Evolutionary conservation across 2,888 invertebrate genomes (phyloP).

Genomic region (Pheosia tremula): DNA sequence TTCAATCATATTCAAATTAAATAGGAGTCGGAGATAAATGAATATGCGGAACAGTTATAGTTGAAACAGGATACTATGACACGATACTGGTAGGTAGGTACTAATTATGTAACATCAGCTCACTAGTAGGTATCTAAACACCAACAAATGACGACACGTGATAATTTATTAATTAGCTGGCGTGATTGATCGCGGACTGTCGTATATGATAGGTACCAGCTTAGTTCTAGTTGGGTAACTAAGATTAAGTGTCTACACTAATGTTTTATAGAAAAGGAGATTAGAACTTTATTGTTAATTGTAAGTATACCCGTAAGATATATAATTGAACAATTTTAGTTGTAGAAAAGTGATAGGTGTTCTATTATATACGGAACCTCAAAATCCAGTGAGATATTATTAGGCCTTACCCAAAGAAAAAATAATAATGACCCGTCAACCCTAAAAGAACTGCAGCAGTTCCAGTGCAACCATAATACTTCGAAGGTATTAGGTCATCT

Average conservation of each 20-base stretch:
- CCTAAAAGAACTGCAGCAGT: too few species aligned
- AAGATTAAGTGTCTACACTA: background rate
- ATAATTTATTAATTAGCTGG: slow-evolving; percentile 1
- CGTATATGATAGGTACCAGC: background rate
- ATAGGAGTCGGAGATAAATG: background rate
- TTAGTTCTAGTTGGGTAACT: background rate
- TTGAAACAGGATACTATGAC: background rate
- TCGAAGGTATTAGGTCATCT: too few species aligned
- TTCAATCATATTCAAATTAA: background rate
- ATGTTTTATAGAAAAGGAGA: too few species aligned
- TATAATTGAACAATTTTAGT: too few species aligned
- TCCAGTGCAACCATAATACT: too few species aligned
- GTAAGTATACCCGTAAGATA: too few species aligned
- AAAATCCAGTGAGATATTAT: too few species aligned
- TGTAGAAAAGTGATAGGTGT: too few species aligned
- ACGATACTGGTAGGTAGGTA: background rate
- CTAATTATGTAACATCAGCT: background rate
- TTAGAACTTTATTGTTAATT: too few species aligned
- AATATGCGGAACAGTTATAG: slow-evolving; percentile 2
- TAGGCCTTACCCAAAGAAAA: too few species aligned
- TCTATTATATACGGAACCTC: too few species aligned
- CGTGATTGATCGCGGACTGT: background rate
- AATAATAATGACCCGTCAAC: too few species aligned
- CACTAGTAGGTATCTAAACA: background rate
- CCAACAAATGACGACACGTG: slow-evolving; percentile 2